phyloP scores from a whole-genome alignment of 1,140 invertebrate genomes.

The Lordiphosa mommai region DNA sequence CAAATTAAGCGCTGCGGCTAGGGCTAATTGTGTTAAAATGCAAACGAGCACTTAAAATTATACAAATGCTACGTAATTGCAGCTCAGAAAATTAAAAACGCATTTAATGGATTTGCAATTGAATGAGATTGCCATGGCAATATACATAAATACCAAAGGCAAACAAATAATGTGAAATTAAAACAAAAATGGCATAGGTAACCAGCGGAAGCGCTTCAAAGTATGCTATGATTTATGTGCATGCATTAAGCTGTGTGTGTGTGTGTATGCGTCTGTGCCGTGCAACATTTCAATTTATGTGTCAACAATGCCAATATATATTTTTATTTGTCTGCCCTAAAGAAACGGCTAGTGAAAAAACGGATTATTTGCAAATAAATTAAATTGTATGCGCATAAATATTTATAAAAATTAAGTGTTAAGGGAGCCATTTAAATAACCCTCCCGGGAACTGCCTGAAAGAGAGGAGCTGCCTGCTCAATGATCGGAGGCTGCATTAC shows the following conservation, averaged over 20 bases:
- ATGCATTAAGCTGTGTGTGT: constrained; percentile 38
- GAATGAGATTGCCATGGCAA: constrained; percentile 19
- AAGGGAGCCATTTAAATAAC: constrained; percentile 61
- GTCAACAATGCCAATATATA: constrained; percentile 66
- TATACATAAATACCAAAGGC: constrained; percentile 19
- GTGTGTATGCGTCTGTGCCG: constrained; percentile 2
- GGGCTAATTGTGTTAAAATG: constrained; percentile 63
- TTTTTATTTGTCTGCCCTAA: constrained; percentile 31
- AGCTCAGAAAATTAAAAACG: constrained; percentile 58
- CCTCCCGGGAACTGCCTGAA: constrained; percentile 1
- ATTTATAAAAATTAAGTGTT: constrained; percentile 78
- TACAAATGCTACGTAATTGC: constrained; percentile 58
- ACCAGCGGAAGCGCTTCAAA: constrained; percentile 69
- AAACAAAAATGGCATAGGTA: constrained; percentile 69
- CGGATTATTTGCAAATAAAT: constrained; percentile 63
- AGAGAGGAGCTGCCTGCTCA: not conserved
- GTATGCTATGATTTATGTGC: constrained; percentile 65
- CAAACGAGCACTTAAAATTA: constrained; percentile 51
- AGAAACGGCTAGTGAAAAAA: constrained; percentile 44
- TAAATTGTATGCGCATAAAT: constrained; percentile 73
- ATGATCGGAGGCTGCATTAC: constrained; percentile 50
- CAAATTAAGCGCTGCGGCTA: constrained; percentile 49
- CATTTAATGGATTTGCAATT: constrained; percentile 62
- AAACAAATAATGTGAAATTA: constrained; percentile 61
- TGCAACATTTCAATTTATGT: constrained; percentile 69